A percentile compares a stretch with the other conserved stretches of the same genome.
Evolutionary conservation across 1,140 invertebrate species (phyloP).

Genomic region (Zeugodacus cucurbitae): DNA sequence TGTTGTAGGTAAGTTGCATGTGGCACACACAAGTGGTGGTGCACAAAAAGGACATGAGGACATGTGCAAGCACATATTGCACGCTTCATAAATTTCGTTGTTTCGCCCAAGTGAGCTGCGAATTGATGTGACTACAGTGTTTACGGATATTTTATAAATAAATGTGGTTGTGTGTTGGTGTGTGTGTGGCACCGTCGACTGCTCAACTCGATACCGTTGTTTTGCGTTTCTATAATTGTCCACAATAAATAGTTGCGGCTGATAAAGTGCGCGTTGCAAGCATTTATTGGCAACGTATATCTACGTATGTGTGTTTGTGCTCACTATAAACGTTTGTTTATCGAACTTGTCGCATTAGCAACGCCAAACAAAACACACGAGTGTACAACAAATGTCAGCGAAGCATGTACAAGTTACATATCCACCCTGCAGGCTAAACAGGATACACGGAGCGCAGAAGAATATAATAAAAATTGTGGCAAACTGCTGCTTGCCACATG

Average conservation of each 20-base stretch:
- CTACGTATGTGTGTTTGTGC: background rate
- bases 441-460: background rate
- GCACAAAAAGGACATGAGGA: conserved; percentile 12
- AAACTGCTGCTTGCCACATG: background rate
- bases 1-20: conserved; percentile 12
- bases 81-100: conserved; percentile 33
- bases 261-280: background rate
- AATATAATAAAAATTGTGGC: background rate
- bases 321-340: background rate
- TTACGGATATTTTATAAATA: background rate
- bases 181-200: background rate
- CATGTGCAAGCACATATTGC: conserved; percentile 1
- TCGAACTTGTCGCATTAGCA: conserved; percentile 30
- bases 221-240: background rate
- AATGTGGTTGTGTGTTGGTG: background rate
- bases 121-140: background rate
- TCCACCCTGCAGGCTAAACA: background rate
- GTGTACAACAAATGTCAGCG: background rate
- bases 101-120: background rate
- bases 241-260: background rate
- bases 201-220: background rate
- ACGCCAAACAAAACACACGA: background rate
- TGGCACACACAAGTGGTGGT: background rate
- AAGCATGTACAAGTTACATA: background rate
- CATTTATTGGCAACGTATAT: background rate